Evolutionary conservation across 2,113 vertebrate genomes (phyloP).

Genomic region (Chionodraco myersi): DNA sequence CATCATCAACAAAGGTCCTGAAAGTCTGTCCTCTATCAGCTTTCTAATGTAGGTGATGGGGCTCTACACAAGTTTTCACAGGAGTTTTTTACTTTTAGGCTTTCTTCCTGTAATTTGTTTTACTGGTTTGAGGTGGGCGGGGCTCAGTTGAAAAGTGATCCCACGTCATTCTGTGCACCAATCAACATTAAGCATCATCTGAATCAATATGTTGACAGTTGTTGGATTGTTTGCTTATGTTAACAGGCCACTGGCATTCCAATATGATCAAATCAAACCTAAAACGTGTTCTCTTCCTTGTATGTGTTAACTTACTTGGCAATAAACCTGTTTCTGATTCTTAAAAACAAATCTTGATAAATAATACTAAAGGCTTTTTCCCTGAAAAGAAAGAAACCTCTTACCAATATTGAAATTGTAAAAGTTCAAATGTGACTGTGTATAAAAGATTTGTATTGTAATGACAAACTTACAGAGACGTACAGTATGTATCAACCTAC

Average conservation of each 20-base stretch:
- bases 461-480: not conserved
- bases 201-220: not conserved
- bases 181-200: not conserved
- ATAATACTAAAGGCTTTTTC: not conserved
- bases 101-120: not conserved
- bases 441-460: not conserved
- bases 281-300: too few species aligned
- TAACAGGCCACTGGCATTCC: not conserved
- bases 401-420: not conserved
- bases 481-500: not conserved
- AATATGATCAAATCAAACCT: not conserved
- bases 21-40: not conserved
- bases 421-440: not conserved
- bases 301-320: too few species aligned
- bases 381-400: not conserved
- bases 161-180: not conserved
- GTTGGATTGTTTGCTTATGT: not conserved
- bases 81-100: not conserved
- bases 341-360: not conserved
- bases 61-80: too few species aligned
- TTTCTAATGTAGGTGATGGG: too few species aligned
- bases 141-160: not conserved
- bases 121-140: not conserved
- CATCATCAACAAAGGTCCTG: not conserved
- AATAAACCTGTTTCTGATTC: too few species aligned